Conservation (phyloP, 2,888 invertebrate species). For the Siphlonurus alternatus region DNA sequence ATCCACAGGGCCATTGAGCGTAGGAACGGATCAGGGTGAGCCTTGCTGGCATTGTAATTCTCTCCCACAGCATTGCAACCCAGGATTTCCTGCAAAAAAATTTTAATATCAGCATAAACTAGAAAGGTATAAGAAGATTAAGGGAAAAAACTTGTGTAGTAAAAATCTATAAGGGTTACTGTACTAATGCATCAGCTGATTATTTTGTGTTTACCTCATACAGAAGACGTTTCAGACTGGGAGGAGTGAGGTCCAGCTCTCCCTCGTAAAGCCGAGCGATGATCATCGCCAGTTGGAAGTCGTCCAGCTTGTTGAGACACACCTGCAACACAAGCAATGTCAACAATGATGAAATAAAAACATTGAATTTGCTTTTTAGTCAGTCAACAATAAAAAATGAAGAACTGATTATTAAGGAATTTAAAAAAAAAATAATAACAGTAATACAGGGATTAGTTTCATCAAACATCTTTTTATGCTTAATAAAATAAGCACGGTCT, state of each 20-base stretch:
- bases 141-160: too few relatives aligned
- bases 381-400: not conserved
- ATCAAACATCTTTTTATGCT: not conserved
- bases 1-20: slow-evolving; percentile 97
- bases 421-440: not conserved
- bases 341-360: too few relatives aligned
- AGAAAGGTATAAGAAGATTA: too few relatives aligned
- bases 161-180: too few relatives aligned
- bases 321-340: slow-evolving; percentile 34
- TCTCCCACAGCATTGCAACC: slow-evolving; percentile 44
- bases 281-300: slow-evolving; percentile 89
- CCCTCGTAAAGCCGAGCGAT: slow-evolving; percentile 84
- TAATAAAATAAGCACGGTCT: too few relatives aligned
- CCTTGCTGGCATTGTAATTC: slow-evolving; percentile 51
- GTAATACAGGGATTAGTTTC: not conserved
- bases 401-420: not conserved
- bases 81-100: slow-evolving; percentile 24
- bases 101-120: not conserved
- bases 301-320: slow-evolving; percentile 76
- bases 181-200: not conserved
- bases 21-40: slow-evolving; percentile 90
- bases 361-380: not conserved
- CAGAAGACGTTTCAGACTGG: slow-evolving; percentile 53
- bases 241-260: slow-evolving; percentile 46
- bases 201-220: slow-evolving; percentile 42